Percentiles rank a stretch among this genome's conserved stretches.
phyloP scores from a whole-genome alignment of 53 echinoderm and acorn worm genomes.

The Antedon mediterranea region DNA sequence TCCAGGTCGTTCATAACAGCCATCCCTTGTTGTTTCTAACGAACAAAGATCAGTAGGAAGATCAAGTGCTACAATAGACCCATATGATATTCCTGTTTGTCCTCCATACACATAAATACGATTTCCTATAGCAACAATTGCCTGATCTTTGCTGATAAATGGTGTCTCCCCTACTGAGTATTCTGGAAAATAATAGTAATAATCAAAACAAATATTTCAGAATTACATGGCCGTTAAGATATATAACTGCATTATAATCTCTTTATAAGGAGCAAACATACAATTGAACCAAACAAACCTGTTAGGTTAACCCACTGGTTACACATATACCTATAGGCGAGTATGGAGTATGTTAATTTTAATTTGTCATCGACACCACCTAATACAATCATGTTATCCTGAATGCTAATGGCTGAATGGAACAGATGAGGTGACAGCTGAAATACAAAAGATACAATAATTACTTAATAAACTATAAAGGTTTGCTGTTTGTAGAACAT shows the following conservation, averaged over 20 bases:
- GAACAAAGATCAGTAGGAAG: conserved; percentile 58
- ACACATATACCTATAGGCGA: conserved; percentile 57
- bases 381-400: conserved; percentile 52
- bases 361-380: conserved; percentile 39
- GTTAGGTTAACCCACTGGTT: conserved; percentile 49
- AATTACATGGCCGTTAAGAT: no score
- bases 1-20: conserved; percentile 22
- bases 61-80: conserved; percentile 25
- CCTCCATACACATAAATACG: conserved; percentile 62
- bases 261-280: no score
- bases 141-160: conserved; percentile 13
- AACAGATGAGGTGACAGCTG: conserved; percentile 60
- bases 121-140: conserved; percentile 20
- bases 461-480: no score
- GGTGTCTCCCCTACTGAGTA: conserved; percentile 36
- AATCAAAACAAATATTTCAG: no score
- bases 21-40: conserved; percentile 24
- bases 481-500: no score
- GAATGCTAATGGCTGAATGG: conserved; percentile 43
- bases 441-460: background rate
- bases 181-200: conserved; percentile 17
- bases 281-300: background rate
- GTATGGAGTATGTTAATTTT: conserved; percentile 36
- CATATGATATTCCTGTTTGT: conserved; percentile 36
- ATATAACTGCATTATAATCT: no score